A percentile compares a stretch with the other conserved stretches of the same genome.
phyloP scores from a whole-genome alignment of 2,113 vertebrate genomes.

The Neopipo cinnamomea region DNA sequence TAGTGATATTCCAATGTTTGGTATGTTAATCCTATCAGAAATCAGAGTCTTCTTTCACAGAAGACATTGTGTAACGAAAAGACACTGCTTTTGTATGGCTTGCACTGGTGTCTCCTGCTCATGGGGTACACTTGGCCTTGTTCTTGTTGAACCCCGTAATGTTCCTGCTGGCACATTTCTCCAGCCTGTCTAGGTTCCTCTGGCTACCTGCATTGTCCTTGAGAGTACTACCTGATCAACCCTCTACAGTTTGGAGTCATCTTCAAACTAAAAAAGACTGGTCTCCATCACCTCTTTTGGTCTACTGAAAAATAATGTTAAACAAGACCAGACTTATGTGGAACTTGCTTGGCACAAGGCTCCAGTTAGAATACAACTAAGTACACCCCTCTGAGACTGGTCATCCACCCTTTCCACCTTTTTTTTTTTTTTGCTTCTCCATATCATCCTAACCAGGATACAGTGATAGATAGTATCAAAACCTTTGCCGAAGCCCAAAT shows the following conservation, averaged over 20 bases:
- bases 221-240: not conserved
- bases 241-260: too few relatives aligned
- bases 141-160: not conserved
- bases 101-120: not conserved
- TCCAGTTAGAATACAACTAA: not conserved
- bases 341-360: not conserved
- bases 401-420: not conserved
- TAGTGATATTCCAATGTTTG: too few relatives aligned
- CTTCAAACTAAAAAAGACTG: not conserved
- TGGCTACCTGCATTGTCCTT: not conserved
- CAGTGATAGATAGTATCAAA: not conserved
- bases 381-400: not conserved
- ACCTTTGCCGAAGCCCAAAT: not conserved
- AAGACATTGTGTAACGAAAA: not conserved
- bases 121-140: too few relatives aligned
- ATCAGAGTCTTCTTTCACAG: not conserved
- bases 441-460: not conserved
- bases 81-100: not conserved
- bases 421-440: not conserved
- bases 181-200: not conserved
- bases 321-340: not conserved
- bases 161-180: not conserved
- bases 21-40: not conserved
- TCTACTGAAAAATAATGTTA: not conserved
- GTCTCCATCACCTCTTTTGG: not conserved